These are phyloP conservation scores for Synergus itoensis DNA, from an alignment of 2,888 invertebrate genomes.

Conservation along the genomic window DNA sequence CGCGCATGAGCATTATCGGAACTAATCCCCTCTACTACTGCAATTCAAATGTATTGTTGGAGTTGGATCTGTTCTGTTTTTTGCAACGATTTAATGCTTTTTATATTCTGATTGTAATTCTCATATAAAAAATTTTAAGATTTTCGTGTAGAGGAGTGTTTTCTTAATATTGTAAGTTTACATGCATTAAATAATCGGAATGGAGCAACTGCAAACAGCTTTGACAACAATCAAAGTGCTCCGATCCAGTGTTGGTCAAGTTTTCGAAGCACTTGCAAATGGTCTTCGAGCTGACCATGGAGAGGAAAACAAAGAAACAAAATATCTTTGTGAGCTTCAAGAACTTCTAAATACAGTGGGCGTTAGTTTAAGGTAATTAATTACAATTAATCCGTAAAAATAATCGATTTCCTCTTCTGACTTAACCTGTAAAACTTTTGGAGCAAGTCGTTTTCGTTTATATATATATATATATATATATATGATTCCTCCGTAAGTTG, in stretches of 20 bases:
- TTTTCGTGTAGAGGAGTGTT: not conserved
- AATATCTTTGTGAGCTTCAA: constrained; percentile 89
- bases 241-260: constrained; percentile 90
- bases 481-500: too few relatives aligned
- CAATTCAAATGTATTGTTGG: too few relatives aligned
- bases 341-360: constrained; percentile 90
- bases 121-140: not conserved
- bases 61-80: not conserved
- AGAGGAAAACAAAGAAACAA: constrained; percentile 88
- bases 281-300: constrained; percentile 89
- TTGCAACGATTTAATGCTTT: not conserved
- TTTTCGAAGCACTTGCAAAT: constrained; percentile 91
- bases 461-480: too few relatives aligned
- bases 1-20: too few relatives aligned
- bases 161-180: not conserved
- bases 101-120: not conserved
- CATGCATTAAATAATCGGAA: constrained; percentile 57
- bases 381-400: not conserved
- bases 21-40: too few relatives aligned
- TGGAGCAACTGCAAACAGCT: constrained; percentile 87
- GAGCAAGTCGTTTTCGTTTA: not conserved
- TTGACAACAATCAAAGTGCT: constrained; percentile 87
- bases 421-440: constrained; percentile 21
- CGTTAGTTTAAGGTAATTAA: constrained; percentile 84
- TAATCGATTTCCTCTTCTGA: not conserved